Evolutionary conservation across 1,140 invertebrate genomes (phyloP).

Genomic region (Berghia stephanieae): DNA sequence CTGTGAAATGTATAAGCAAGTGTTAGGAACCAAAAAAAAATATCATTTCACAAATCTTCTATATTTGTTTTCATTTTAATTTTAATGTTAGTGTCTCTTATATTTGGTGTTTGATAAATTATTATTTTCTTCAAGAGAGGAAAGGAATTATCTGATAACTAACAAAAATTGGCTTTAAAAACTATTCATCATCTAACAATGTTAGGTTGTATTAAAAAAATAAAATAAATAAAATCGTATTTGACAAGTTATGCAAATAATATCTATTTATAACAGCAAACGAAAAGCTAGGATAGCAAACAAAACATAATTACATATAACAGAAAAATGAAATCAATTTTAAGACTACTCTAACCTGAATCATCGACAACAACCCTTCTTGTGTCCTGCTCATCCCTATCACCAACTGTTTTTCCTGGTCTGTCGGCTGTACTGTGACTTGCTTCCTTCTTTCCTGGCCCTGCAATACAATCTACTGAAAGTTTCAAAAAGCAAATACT

Average conservation of each 20-base stretch:
- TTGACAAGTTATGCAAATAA: background rate
- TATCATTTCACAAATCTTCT: background rate
- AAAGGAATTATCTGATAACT: background rate
- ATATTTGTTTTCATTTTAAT: background rate
- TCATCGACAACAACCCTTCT: conserved; percentile 26
- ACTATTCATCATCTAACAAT: background rate
- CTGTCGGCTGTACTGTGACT: too few species aligned
- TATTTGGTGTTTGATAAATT: background rate
- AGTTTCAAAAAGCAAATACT: background rate
- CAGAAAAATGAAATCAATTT: too few species aligned
- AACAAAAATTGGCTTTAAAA: background rate
- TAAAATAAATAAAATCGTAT: background rate
- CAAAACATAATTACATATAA: background rate
- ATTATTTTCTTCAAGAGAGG: background rate
- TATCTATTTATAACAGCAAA: background rate
- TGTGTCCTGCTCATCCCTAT: conserved; percentile 7
- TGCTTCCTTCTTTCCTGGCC: too few species aligned
- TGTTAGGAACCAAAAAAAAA: background rate
- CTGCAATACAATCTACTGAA: too few species aligned
- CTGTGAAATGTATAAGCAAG: background rate
- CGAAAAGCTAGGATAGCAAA: background rate
- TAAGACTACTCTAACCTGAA: too few species aligned
- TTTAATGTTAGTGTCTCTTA: background rate
- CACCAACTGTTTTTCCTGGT: background rate
- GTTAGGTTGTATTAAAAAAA: background rate